A percentile compares a stretch with the other conserved stretches of the same genome.
These are phyloP conservation scores for Drosophila repletoides DNA, from an alignment of 1,140 invertebrate genomes.

Conservation along the genomic window DNA sequence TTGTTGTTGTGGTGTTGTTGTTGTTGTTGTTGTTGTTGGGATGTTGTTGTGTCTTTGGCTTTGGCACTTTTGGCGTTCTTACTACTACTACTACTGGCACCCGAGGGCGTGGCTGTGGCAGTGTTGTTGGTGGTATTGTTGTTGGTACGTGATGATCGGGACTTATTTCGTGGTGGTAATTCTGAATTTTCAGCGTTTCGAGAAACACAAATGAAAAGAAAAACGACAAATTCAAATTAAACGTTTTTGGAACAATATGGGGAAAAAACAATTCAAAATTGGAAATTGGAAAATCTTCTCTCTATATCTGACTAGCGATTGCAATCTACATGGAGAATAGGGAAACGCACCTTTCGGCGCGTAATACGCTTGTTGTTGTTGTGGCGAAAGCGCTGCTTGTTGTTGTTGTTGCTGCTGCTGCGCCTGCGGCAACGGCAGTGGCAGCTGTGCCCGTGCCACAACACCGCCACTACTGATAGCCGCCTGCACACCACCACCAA, in stretches of 20 bases:
- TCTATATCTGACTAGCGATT: conserved; percentile 5
- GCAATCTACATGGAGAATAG: conserved; percentile 29
- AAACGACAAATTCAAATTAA: conserved; percentile 50
- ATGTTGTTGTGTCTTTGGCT: conserved; percentile 60
- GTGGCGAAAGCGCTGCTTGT: conserved; percentile 59
- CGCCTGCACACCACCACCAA: conserved; percentile 75
- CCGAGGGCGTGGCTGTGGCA: conserved; percentile 60
- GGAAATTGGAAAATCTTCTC: neutral
- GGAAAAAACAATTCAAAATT: neutral
- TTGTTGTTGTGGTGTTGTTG: conserved; percentile 39
- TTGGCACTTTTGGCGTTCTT: conserved; percentile 68
- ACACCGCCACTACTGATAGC: conserved; percentile 71
- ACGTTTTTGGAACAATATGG: conserved; percentile 14
- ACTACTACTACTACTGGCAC: conserved; percentile 52
- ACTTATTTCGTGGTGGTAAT: conserved; percentile 79
- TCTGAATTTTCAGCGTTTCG: conserved; percentile 56
- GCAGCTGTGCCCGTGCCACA: conserved; percentile 75
- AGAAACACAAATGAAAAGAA: conserved; percentile 48
- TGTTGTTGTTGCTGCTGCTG: conserved; percentile 62
- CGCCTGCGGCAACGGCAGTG: conserved; percentile 72
- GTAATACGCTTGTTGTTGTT: conserved; percentile 84
- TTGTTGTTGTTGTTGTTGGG: conserved; percentile 40
- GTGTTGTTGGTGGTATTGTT: conserved; percentile 54
- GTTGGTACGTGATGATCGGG: conserved; percentile 78
- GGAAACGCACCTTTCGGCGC: conserved; percentile 86